phyloP scores from a whole-genome alignment of 2,888 invertebrate genomes.

The Monochamus alternatus region DNA sequence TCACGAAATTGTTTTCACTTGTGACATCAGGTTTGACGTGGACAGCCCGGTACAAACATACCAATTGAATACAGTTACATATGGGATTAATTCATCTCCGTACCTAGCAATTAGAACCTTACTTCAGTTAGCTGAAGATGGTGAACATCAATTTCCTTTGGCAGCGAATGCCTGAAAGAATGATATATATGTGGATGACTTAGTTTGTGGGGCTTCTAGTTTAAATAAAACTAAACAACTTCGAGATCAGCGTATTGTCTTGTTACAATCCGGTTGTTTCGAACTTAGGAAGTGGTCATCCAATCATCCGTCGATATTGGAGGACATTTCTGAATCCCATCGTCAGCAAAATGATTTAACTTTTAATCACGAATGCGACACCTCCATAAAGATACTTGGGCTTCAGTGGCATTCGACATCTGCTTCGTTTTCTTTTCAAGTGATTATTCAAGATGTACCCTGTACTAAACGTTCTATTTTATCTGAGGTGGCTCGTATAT shows the following conservation, averaged over 20 bases:
- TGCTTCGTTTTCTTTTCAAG: not conserved
- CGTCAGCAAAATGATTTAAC: not conserved
- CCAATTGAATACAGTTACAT: too few relatives aligned
- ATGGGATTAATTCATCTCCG: too few relatives aligned
- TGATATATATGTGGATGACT: not conserved
- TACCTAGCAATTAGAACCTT: too few relatives aligned
- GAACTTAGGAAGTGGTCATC: slow-evolving; percentile 9
- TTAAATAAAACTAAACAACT: not conserved
- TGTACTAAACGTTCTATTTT: not conserved
- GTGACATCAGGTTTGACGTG: too few relatives aligned
- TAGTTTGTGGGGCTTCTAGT: not conserved
- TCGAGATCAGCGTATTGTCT: not conserved
- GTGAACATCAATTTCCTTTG: too few relatives aligned
- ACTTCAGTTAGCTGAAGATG: too few relatives aligned
- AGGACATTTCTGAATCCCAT: not conserved
- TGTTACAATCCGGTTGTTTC: not conserved
- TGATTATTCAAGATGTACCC: not conserved
- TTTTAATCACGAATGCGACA: not conserved
- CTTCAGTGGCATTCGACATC: not conserved
- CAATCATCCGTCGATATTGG: not conserved
- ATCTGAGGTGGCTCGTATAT: not conserved
- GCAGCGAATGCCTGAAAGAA: too few relatives aligned
- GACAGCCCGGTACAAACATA: too few relatives aligned
- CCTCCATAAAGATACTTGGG: not conserved
- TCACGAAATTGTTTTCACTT: too few relatives aligned